Conservation (phyloP, 2,888 invertebrate species). For the Epicampocera succincta region DNA sequence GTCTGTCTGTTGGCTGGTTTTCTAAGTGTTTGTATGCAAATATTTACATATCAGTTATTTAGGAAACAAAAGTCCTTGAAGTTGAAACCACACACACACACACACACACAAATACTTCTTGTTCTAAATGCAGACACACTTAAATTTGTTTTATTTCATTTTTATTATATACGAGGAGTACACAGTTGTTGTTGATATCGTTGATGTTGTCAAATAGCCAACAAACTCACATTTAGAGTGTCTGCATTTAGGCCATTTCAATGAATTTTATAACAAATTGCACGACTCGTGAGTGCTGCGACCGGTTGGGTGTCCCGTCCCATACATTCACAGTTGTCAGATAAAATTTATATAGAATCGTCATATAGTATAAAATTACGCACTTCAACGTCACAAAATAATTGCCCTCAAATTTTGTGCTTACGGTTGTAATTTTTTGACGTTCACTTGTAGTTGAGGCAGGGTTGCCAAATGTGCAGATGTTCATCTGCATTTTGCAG, state of each 20-base stretch:
- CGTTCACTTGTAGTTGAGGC: no score
- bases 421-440: no score
- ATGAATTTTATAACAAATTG: no score
- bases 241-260: slow-evolving; percentile 61
- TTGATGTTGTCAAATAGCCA: slow-evolving; percentile 3
- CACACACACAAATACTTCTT: neutral
- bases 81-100: slow-evolving; percentile 47
- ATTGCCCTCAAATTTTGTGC: no score
- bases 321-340: no score
- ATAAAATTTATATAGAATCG: no score
- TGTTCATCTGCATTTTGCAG: no score
- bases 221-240: slow-evolving; percentile 9
- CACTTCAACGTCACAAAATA: no score
- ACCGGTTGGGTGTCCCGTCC: no score
- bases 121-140: slow-evolving; percentile 39
- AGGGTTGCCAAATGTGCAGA: no score
- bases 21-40: slow-evolving; percentile 28
- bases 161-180: neutral
- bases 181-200: slow-evolving; percentile 7
- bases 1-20: slow-evolving; percentile 41
- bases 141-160: slow-evolving; percentile 9
- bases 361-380: no score
- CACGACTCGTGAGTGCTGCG: no score
- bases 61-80: slow-evolving; percentile 71
- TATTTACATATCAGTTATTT: slow-evolving; percentile 9